These are phyloP conservation scores for Esox lucius DNA, from an alignment of 2,797 vertebrate species.

Conservation along the genomic window DNA sequence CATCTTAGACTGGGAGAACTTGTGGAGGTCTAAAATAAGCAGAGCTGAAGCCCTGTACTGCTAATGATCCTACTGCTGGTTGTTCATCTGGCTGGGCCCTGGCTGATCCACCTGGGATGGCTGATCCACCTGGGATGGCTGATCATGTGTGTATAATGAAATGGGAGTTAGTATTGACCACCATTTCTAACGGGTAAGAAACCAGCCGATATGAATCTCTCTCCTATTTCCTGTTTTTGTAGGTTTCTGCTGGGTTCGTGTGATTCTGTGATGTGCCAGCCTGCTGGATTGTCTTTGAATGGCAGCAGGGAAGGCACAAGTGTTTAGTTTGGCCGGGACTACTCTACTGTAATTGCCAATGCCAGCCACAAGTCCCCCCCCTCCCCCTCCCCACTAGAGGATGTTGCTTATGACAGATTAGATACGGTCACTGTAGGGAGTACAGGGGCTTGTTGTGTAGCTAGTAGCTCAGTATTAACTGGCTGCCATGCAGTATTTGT, in stretches of 20 bases:
- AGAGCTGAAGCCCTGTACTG: slow-evolving; percentile 48
- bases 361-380: neutral
- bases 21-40: no score
- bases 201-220: slow-evolving; percentile 63
- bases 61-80: slow-evolving; percentile 67
- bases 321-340: slow-evolving; percentile 58
- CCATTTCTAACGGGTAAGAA: slow-evolving; percentile 59
- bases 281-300: slow-evolving; percentile 50
- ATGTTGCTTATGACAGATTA: slow-evolving; percentile 26
- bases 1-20: no score
- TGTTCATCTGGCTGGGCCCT: slow-evolving; percentile 50
- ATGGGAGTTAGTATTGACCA: slow-evolving; percentile 28
- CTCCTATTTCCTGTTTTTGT: slow-evolving; percentile 68
- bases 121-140: no score
- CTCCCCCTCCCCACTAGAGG: slow-evolving; percentile 2
- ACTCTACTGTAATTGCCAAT: slow-evolving; percentile 1
- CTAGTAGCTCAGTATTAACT: no score
- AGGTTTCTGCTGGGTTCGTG: slow-evolving; percentile 52
- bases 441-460: slow-evolving; percentile 27
- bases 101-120: slow-evolving; percentile 8
- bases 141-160: slow-evolving; percentile 66
- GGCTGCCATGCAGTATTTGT: slow-evolving; percentile 34
- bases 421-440: slow-evolving; percentile 43
- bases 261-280: slow-evolving; percentile 51
- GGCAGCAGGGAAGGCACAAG: slow-evolving; percentile 29